Conservation (phyloP, 2,113 vertebrate species). For the Vulpes lagopus region DNA sequence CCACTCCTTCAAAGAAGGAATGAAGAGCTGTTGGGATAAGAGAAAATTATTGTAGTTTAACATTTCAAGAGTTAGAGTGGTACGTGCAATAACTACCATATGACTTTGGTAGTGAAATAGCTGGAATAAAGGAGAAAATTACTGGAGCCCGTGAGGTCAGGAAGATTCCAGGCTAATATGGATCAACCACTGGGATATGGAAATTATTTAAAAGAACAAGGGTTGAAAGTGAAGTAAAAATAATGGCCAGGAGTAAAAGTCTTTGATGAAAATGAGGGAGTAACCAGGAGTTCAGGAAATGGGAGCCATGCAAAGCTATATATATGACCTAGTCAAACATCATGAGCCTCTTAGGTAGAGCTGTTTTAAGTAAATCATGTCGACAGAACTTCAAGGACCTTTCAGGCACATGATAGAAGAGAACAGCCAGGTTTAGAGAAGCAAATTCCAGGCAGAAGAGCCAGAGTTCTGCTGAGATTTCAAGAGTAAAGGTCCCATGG, state of each 20-base stretch:
- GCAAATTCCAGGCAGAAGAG: background rate
- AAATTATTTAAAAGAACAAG: background rate
- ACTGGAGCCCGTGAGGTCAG: background rate
- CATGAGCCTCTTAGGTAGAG: background rate
- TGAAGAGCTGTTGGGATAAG: background rate
- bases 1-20: background rate
- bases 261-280: background rate
- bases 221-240: background rate
- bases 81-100: background rate
- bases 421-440: background rate
- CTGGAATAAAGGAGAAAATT: background rate
- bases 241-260: background rate
- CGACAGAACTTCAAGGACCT: background rate
- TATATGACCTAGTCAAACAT: background rate
- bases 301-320: background rate
- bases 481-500: background rate
- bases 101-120: background rate
- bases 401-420: background rate
- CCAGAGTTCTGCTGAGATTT: background rate
- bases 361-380: background rate
- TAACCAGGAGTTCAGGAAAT: background rate
- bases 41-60: background rate
- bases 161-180: background rate
- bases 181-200: background rate
- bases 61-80: background rate